Evolutionary conservation across 1,140 invertebrate genomes (phyloP).

Genomic region (Steinernema khuongi): DNA sequence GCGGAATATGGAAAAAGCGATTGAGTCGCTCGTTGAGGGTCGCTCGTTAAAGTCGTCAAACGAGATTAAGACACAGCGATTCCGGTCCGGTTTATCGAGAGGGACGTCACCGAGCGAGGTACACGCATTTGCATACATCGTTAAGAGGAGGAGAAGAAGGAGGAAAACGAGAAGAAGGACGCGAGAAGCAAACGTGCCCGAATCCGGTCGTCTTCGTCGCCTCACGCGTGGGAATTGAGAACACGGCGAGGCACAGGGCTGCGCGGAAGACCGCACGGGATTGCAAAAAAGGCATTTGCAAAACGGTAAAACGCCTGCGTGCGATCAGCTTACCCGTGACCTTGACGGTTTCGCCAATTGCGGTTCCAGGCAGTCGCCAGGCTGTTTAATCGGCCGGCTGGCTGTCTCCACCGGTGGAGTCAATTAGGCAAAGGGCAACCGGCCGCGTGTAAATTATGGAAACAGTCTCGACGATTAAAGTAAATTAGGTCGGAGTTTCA

Average conservation of each 20-base stretch:
- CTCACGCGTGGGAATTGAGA: neutral
- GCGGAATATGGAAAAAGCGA: slow-evolving; percentile 3
- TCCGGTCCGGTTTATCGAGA: slow-evolving; percentile 12
- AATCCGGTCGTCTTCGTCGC: neutral
- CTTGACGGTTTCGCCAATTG: slow-evolving; percentile 4
- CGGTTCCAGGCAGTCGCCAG: slow-evolving; percentile 8
- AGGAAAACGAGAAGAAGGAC: too few species aligned
- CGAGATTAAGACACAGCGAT: neutral
- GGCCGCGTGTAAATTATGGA: neutral
- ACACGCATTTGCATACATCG: slow-evolving; percentile 13
- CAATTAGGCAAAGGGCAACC: slow-evolving; percentile 13
- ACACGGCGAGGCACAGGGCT: neutral
- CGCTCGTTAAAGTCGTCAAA: slow-evolving; percentile 1
- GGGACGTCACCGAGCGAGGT: neutral
- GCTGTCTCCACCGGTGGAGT: neutral
- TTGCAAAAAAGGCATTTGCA: slow-evolving; percentile 1
- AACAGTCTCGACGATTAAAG: neutral
- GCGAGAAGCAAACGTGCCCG: neutral
- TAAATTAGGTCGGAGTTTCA: slow-evolving; percentile 8
- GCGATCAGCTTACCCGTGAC: slow-evolving; percentile 4
- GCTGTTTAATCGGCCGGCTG: neutral
- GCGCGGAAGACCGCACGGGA: neutral
- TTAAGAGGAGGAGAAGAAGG: neutral
- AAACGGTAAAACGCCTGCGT: neutral
- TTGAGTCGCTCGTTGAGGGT: neutral